Percentiles rank a stretch among this genome's conserved stretches.
Conservation (phyloP, 2,888 invertebrate genomes). For the Idaea dimidiata region DNA sequence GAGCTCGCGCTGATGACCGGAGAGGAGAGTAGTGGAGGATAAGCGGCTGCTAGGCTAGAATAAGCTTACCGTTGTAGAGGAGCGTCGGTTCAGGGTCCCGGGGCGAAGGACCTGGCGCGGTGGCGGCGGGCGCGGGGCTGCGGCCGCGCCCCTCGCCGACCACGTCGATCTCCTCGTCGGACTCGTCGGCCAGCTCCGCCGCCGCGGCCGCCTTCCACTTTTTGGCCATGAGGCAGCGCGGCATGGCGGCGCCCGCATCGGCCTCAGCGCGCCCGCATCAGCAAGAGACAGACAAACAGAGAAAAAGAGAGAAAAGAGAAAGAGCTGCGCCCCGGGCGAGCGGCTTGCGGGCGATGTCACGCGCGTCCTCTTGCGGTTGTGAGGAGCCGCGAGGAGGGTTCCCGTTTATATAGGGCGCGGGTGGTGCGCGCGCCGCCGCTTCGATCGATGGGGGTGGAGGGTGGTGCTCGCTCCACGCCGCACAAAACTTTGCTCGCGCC, state of each 20-base stretch:
- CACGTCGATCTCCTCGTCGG: conserved; percentile 92
- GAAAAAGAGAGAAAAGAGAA: conserved; percentile 76
- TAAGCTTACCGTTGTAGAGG: conserved; percentile 87
- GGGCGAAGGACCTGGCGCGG: conserved; percentile 86
- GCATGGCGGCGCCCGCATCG: conserved; percentile 87
- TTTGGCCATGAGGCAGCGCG: conserved; percentile 97
- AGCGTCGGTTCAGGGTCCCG: conserved; percentile 86
- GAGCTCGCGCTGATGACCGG: conserved; percentile 74
- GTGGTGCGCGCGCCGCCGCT: conserved; percentile 69
- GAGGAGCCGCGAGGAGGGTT: conserved; percentile 62
- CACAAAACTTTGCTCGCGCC: conserved; percentile 62
- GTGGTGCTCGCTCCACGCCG: conserved; percentile 44
- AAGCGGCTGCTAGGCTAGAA: not conserved
- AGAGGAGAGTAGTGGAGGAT: conserved; percentile 57
- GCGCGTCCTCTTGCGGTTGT: conserved; percentile 81
- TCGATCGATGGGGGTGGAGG: conserved; percentile 65
- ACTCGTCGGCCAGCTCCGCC: conserved; percentile 82
- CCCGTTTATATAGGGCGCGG: conserved; percentile 71
- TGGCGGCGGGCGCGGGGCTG: conserved; percentile 77
- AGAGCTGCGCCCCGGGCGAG: conserved; percentile 79
- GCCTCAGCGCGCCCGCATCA: conserved; percentile 78
- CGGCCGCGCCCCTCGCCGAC: conserved; percentile 87
- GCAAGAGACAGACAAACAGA: conserved; percentile 78
- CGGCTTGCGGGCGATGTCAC: conserved; percentile 72
- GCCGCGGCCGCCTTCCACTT: conserved; percentile 91